Evolutionary conservation across 2,888 invertebrate species (phyloP), one percentile per base, ranked within the genome.

Genomic region (Brenthis daphne): DNA sequence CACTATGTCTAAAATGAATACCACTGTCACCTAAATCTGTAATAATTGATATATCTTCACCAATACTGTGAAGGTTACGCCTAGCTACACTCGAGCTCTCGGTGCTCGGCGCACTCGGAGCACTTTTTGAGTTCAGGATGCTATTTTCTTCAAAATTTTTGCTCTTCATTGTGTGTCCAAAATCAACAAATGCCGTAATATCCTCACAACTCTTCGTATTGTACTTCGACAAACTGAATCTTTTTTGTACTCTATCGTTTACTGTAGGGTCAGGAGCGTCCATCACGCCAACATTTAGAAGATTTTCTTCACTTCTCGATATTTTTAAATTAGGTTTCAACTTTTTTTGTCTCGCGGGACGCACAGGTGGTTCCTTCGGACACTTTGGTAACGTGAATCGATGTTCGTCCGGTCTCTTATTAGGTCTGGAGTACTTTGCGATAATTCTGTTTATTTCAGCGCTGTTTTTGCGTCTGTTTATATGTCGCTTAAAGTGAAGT

Each of bases 361-460:
- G 85, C 67, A 80, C 78, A 47, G 91, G 91, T 63, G 85, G 82
- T 74, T 78, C 76, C 68, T 83, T 82, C 50, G 80, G 77, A 74
- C 74, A 73, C 73, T 79, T 79, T 50, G 81, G 82, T 72, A 81
- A 74, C 50, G 80, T 72, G 77, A 84, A 83, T 76, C 88, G 88
- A 33, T 69, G 75, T 53, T 79, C 78, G 85, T 85, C 86, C 81
- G 89, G 76, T 82, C 88, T 86, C 83, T 85, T 87, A 78, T 83
- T 86, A 74, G 89, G 85, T 78, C 83, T 88, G 69, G 93, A 92
- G 83, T 93, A 93, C 85, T 93, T 93, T 83, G 92, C 87, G 87
- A 92, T 90, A 85, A 93, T 93, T 89, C 89, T 92, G 81, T 92
- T 92, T 83, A 93, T 89, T 89, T 93, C 92, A 81, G 88, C 87